Evolutionary conservation across 2,113 vertebrate species (phyloP), one percentile per base, ranked within the genome.

Genomic region (Erpornis zantholeuca): DNA sequence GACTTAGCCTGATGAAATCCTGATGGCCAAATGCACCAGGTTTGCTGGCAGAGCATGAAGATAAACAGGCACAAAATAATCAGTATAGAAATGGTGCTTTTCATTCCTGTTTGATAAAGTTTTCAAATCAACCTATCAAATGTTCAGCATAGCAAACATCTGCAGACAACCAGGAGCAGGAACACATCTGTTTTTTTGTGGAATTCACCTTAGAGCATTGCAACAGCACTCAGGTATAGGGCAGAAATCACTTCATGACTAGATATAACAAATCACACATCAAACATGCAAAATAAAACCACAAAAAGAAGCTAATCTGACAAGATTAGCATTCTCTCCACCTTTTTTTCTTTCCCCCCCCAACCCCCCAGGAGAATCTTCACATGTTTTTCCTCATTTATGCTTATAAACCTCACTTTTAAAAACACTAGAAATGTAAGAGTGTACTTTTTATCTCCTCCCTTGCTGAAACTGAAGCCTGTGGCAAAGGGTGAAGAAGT

Each of bases 281-380:
- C 25, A 47, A 85, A 76, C 0, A 0, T 10, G 29, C 10, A 42
- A 89, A 76, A 60, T 20, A 64, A 83, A 90, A 59, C 6, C 45
- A 80, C 75, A 63, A 61, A 15, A 64, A 68, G 33, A 63, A 73
- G 21, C 35, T 52, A 16, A 70, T 45, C 45, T 49, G 52, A 73
- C 17, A 54, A 56, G 9, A 38, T 59, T 1, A 56, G 35, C 6
- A 66, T 78, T 75, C 22, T 27, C 21, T 61, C 18, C 22, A 27
- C 6, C 24, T 56, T 63, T n/a, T 22, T 22, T 9, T 27, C 7
- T 0, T 29, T 3, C 1, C 15, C 4, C 3, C 19, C 12, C 40
- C 40, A n/a, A n/a, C 40, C 40, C 13, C 40, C 40, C 8, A 10
- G 0, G 1, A n/a, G 19, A 65, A 38, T 42, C 14, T 42, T 38